phyloP scores from a whole-genome alignment of 2,888 invertebrate species.

The Neoitamus cyanurus region DNA sequence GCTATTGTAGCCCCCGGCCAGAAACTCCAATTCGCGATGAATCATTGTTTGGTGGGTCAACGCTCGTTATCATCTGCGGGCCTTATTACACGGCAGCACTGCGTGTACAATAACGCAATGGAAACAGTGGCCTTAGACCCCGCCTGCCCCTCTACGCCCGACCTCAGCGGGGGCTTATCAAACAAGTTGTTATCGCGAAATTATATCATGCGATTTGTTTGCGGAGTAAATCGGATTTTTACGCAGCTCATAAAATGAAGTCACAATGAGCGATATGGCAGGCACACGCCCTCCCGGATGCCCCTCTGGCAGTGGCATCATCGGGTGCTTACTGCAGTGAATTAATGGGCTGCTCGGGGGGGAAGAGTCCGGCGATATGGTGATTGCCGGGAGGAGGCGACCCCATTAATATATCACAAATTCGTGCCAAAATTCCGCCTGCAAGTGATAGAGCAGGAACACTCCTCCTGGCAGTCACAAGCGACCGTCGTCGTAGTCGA shows the following conservation, averaged over 20 bases:
- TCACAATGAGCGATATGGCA: neutral
- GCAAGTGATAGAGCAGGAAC: neutral
- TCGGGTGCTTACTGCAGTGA: neutral
- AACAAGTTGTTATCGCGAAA: neutral
- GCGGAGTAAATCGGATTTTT: neutral
- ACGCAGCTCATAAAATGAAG: neutral
- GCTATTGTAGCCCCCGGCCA: neutral
- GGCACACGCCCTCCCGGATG: neutral
- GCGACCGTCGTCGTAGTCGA: neutral
- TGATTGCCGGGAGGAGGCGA: neutral
- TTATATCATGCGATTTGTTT: slow-evolving; percentile 11
- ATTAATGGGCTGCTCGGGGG: neutral
- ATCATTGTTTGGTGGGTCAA: neutral
- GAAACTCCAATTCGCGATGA: neutral
- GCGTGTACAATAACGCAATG: neutral
- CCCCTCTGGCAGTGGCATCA: neutral
- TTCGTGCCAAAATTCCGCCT: neutral
- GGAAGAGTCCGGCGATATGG: neutral
- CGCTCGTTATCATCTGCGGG: neutral
- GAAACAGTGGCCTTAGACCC: neutral
- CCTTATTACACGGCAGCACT: neutral
- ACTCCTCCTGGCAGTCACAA: neutral
- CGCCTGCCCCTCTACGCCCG: neutral
- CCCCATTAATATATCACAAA: neutral
- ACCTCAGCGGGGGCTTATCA: neutral